Evolutionary conservation across 2,113 vertebrate species (phyloP), one percentile per base, ranked within the genome.

Genomic region (Mesembrinibis cayennensis): DNA sequence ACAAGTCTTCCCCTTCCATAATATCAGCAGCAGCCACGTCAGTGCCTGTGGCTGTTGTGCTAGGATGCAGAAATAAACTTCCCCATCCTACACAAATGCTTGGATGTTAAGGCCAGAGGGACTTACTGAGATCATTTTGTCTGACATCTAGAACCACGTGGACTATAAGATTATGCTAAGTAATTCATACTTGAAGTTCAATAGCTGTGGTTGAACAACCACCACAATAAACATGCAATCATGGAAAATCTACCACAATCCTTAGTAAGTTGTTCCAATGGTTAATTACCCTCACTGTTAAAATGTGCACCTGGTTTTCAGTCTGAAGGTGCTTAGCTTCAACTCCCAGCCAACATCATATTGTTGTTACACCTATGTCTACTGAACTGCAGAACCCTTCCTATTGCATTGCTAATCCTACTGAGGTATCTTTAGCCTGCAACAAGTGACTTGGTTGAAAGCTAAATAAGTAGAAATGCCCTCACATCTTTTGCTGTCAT

Each of bases 191-290:
- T 53, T 91, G 42, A 80, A 82, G 78, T 90, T 83, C 76, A 92
- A 92, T 89, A 93, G 45, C 74, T 93, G 93, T 40, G 91, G 91
- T 94, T 97, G 81, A 90, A 95, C 78, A 95, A 82, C 83, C 40
- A 94, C 90, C 92, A 86, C 88, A 93, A 95, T 34, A 96, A 97
- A 96, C 79, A 93, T 18, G 58, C 87, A 95, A 94, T 96, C 42
- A 5, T 90, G 84, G 84, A 94, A 94, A 96, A 97, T 77, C 91
- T 96, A 95, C 96, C 96, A 94, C 94, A 96, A 38, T 49, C 34
- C 87, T 82, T 88, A 65, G 26, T 77, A 96, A 95, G 66, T 55
- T 86, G 62, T 96, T 96, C 87, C 87, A 95, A 21, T 50, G 53
- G 74, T 86, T 94, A 94, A 86, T 96, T 87, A 91, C 21, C 49